Conservation (phyloP, 1,140 invertebrate species). For the Zaprionus lachaisei region DNA sequence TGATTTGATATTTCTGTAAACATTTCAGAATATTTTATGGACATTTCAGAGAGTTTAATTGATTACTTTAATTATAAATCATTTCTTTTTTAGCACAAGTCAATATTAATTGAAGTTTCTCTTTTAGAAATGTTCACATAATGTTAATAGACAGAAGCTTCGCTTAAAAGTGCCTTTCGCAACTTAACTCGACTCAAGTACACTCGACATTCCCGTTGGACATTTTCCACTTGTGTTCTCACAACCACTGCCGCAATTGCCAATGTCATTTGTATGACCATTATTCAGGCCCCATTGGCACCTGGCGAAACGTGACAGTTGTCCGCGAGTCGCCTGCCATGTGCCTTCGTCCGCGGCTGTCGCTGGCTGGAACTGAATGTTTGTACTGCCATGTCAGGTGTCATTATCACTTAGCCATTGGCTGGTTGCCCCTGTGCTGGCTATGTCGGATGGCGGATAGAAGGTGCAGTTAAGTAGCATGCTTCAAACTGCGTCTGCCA, state of each 20-base stretch:
- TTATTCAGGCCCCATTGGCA: conserved; percentile 53
- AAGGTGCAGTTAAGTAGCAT: conserved; percentile 62
- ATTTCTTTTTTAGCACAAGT: too few species aligned
- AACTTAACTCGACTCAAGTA: neutral
- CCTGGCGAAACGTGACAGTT: conserved; percentile 52
- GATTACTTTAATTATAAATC: too few species aligned
- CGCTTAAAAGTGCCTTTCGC: neutral
- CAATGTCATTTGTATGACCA: conserved; percentile 61
- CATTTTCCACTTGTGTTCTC: neutral
- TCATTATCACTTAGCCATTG: conserved; percentile 56
- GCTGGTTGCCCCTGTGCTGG: conserved; percentile 33
- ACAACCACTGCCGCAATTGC: conserved; percentile 18
- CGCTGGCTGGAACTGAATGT: conserved; percentile 33
- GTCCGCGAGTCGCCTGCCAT: conserved; percentile 30
- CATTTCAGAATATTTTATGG: neutral
- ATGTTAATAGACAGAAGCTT: neutral
- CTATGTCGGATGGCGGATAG: neutral
- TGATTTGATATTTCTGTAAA: neutral
- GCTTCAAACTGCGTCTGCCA: conserved; percentile 51
- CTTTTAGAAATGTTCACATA: too few species aligned
- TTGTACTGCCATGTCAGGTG: conserved; percentile 60
- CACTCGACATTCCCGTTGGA: conserved; percentile 18
- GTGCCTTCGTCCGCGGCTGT: conserved; percentile 36
- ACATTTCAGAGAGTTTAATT: too few species aligned
- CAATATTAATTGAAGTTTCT: too few species aligned